Base-by-base conservation (phyloP, 2,797 vertebrate genomes). In the Sphenopsis melanotis region DNA sequence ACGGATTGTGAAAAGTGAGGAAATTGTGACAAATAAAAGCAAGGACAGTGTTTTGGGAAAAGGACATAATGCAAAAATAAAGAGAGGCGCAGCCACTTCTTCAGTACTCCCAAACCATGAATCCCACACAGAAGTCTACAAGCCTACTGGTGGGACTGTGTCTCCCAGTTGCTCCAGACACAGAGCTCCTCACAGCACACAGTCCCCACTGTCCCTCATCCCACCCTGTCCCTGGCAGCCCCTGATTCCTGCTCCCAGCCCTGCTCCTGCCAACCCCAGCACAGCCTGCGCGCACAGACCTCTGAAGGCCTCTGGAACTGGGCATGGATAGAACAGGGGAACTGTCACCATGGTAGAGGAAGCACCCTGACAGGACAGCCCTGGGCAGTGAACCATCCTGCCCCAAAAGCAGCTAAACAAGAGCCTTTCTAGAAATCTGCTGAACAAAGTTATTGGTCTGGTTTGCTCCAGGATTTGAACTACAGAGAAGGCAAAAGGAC, bases 311-410 rank as follows among this genome's bases (percentile, higher is more conserved):
- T 9, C 1, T 24, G 10, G 4, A 36, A 6, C 3, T 4, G 6
- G 3, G 1, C 1, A 27, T 0, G 2, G 8, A 13, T 0, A 22
- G 27, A 21, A 22, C 3, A 5, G 5, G 9, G 4, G 2, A 60
- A 55, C 39, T 78, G 61, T n/a, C 50, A 80, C 8, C 7, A 18
- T 12, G 22, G 26, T 32, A 17, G n/a, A 57, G 57, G 50, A 70
- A 85, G 27, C 39, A 15, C 20, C 57, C 18, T 49, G 63, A 68
- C 22, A 34, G 4, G 26, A 20, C 39, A 75, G 69, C 59, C 47
- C 57, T 11, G 64, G 65, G 36, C 36, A 96, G 15, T 23, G 13
- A 59, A 15, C 37, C 69, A 18, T 19, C n/a, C 36, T 17, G 74
- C 71, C 61, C 70, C 80, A 69, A n/a, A 75, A 30, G 57, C 10